Evolutionary conservation across 2,113 vertebrate species (phyloP).

Genomic region (Myrmecophaga tridactyla): DNA sequence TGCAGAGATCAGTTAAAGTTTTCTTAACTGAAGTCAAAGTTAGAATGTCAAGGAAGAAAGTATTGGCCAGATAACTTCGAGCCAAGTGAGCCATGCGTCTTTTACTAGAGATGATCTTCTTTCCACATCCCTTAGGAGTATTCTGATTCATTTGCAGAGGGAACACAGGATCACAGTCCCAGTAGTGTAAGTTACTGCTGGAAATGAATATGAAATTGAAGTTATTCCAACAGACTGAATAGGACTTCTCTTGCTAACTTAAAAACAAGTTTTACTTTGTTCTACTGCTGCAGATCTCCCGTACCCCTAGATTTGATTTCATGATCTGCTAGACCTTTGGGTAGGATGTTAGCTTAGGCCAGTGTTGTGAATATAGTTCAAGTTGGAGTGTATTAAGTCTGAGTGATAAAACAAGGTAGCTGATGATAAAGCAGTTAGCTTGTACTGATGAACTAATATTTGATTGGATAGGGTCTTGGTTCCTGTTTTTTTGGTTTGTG

Average conservation of each 20-base stretch:
- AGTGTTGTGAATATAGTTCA: not conserved
- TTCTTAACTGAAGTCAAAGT: conserved; percentile 10
- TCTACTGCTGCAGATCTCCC: not conserved
- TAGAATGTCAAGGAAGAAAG: not conserved
- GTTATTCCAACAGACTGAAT: not conserved
- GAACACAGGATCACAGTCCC: not conserved
- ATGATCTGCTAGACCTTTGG: not conserved
- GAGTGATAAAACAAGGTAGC: too few relatives aligned
- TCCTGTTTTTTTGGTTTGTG: conserved; percentile 26
- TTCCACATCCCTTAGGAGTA: not conserved
- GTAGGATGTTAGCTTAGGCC: not conserved
- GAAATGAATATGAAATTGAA: conserved; percentile 36
- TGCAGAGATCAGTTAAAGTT: not conserved
- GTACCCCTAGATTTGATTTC: not conserved
- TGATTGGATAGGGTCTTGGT: conserved; percentile 11
- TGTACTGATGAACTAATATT: not conserved
- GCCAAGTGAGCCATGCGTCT: not conserved
- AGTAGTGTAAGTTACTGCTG: not conserved
- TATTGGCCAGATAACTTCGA: not conserved
- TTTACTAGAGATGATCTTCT: not conserved
- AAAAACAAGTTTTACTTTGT: too few relatives aligned
- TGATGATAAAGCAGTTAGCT: too few relatives aligned
- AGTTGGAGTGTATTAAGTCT: not conserved
- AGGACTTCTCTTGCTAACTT: not conserved
- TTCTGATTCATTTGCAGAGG: not conserved